Conservation (phyloP, 2,888 invertebrate species). For the Nomada ruficornis region DNA sequence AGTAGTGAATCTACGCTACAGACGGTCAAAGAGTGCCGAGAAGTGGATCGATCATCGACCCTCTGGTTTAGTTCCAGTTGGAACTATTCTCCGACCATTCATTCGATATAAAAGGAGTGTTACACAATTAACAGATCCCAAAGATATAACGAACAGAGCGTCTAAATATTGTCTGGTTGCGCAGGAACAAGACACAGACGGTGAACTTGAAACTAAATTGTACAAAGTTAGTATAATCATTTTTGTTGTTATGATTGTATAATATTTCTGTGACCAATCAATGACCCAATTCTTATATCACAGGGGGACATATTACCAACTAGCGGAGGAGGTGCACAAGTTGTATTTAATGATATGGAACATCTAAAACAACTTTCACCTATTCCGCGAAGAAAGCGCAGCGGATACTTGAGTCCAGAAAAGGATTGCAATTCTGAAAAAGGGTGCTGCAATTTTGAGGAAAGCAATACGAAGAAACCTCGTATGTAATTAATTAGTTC, state of each 20-base stretch:
- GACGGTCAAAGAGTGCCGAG: conserved; percentile 91
- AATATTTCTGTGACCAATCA: not conserved
- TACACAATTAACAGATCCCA: conserved; percentile 91
- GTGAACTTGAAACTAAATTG: conserved; percentile 95
- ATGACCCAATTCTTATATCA: conserved; percentile 11
- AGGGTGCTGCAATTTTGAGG: conserved; percentile 32
- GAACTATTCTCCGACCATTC: conserved; percentile 94
- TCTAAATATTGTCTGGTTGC: conserved; percentile 96
- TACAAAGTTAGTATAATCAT: conserved; percentile 88
- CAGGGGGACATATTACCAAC: conserved; percentile 97
- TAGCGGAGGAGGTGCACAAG: conserved; percentile 96
- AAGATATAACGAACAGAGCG: conserved; percentile 83
- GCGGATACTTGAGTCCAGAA: conserved; percentile 52
- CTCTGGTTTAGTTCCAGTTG: conserved; percentile 90
- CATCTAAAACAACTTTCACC: conserved; percentile 92
- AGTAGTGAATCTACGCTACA: conserved; percentile 89
- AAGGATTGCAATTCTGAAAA: conserved; percentile 22
- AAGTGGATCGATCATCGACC: conserved; percentile 96
- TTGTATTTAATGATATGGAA: conserved; percentile 97
- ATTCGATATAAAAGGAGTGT: conserved; percentile 93
- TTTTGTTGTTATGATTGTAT: not conserved
- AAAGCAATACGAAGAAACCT: conserved; percentile 70
- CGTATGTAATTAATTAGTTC: conserved; percentile 52
- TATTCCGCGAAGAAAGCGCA: conserved; percentile 79
- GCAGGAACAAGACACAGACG: conserved; percentile 95